Conservation (phyloP, 2,797 vertebrate species). For the Manis javanica region DNA sequence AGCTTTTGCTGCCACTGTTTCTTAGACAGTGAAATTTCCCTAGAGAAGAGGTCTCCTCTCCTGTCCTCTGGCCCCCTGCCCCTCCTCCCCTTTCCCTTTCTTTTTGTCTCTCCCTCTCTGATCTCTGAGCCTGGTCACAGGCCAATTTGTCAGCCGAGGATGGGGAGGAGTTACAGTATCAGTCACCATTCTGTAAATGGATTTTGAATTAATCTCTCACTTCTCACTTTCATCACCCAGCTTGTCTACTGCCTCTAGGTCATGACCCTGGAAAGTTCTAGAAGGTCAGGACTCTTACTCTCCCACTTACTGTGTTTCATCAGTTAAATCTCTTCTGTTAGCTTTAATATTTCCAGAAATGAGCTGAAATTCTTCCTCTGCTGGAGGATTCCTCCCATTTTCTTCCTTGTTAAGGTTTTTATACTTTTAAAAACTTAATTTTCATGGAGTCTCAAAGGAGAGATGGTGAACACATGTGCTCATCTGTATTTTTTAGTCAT, state of each 20-base stretch:
- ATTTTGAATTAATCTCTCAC: background rate
- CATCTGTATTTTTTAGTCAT: background rate
- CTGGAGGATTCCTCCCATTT: background rate
- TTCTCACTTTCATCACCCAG: background rate
- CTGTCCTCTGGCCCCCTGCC: background rate
- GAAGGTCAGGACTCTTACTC: background rate
- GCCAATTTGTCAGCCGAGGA: background rate
- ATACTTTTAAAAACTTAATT: constrained; percentile 17
- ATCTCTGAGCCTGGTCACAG: background rate
- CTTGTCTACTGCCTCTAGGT: background rate
- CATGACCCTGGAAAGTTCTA: background rate
- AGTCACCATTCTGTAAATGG: background rate
- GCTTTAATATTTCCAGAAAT: background rate
- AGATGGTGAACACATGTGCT: background rate
- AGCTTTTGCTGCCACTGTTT: background rate
- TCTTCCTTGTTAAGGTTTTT: background rate
- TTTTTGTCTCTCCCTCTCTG: background rate
- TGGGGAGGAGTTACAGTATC: background rate
- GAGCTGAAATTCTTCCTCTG: constrained; percentile 30
- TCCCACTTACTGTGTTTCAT: background rate
- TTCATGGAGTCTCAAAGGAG: background rate
- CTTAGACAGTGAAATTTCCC: background rate
- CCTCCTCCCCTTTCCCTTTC: background rate
- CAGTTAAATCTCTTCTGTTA: background rate
- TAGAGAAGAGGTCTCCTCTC: background rate